Evolutionary conservation across 2,888 invertebrate species (phyloP).

Genomic region (Tromatobia lineatoria): DNA sequence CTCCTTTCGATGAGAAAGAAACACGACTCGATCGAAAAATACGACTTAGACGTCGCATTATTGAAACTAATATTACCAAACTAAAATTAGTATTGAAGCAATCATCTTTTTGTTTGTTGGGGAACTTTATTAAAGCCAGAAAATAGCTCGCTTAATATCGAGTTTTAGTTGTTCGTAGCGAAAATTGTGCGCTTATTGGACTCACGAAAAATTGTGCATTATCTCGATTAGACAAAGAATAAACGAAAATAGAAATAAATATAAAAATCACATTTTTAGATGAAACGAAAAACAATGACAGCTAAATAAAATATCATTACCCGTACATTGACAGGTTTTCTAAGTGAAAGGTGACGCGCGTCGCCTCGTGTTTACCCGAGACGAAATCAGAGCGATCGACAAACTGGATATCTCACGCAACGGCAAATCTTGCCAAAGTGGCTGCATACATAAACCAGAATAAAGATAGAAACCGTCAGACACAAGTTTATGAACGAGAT

Average conservation of each 20-base stretch:
- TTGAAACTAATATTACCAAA: conserved; percentile 4
- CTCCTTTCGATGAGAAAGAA: conserved; percentile 7
- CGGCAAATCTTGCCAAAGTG: conserved; percentile 71
- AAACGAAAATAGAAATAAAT: conserved; percentile 41
- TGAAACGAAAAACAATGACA: conserved; percentile 67
- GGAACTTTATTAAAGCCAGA: conserved; percentile 9
- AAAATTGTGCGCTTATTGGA: conserved; percentile 35
- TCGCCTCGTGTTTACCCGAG: conserved; percentile 81
- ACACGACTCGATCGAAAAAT: conserved; percentile 5
- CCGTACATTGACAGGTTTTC: conserved; percentile 85
- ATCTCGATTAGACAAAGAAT: conserved; percentile 38
- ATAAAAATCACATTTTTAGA: conserved; percentile 10
- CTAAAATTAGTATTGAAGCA: neutral
- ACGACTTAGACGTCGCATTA: conserved; percentile 22
- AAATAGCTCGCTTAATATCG: conserved; percentile 2
- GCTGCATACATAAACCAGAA: conserved; percentile 61
- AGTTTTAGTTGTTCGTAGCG: conserved; percentile 34
- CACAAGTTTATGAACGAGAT: conserved; percentile 61
- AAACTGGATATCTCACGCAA: conserved; percentile 77
- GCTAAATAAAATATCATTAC: conserved; percentile 80
- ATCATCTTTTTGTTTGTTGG: neutral
- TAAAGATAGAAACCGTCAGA: conserved; percentile 54
- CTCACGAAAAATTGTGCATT: conserved; percentile 21
- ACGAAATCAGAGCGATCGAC: conserved; percentile 80
- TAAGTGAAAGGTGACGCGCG: conserved; percentile 83